These are phyloP conservation scores for Eumerus sabulonum DNA, from an alignment of 2,888 invertebrate species.

Conservation along the genomic window DNA sequence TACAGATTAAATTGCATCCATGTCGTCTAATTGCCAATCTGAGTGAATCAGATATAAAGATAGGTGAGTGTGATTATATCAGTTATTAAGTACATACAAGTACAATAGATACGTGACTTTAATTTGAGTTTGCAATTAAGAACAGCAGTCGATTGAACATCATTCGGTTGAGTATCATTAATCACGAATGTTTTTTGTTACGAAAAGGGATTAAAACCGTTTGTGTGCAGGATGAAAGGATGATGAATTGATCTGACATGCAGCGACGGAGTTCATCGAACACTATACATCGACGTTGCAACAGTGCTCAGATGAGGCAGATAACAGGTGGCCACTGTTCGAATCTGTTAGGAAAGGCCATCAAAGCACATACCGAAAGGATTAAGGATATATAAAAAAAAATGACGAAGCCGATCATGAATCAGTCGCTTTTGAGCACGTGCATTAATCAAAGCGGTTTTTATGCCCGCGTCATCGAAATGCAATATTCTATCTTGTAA, in stretches of 20 bases:
- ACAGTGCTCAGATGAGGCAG: too few species aligned
- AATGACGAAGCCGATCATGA: too few species aligned
- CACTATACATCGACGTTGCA: background rate
- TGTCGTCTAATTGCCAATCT: constrained; percentile 21
- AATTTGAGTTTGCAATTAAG: constrained; percentile 31
- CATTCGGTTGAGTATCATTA: constrained; percentile 21
- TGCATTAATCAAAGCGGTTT: too few species aligned
- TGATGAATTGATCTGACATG: constrained; percentile 31
- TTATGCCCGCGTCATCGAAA: too few species aligned
- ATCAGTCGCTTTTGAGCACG: too few species aligned
- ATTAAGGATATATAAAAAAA: too few species aligned
- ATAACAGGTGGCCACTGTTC: too few species aligned
- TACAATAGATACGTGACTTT: background rate
- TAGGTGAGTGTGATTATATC: too few species aligned
- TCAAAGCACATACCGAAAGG: too few species aligned
- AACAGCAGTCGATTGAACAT: constrained; percentile 13
- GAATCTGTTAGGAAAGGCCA: too few species aligned
- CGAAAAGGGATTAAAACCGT: constrained; percentile 13
- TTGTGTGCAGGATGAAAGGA: constrained; percentile 4
- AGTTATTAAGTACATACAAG: constrained; percentile 9
- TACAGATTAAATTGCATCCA: constrained; percentile 21
- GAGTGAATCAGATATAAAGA: background rate
- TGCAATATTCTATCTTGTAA: too few species aligned
- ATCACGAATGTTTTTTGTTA: constrained; percentile 23
- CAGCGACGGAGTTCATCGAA: constrained; percentile 21